Conservation (phyloP, 2,888 invertebrate genomes). For the Pristionchus exspectatus region DNA sequence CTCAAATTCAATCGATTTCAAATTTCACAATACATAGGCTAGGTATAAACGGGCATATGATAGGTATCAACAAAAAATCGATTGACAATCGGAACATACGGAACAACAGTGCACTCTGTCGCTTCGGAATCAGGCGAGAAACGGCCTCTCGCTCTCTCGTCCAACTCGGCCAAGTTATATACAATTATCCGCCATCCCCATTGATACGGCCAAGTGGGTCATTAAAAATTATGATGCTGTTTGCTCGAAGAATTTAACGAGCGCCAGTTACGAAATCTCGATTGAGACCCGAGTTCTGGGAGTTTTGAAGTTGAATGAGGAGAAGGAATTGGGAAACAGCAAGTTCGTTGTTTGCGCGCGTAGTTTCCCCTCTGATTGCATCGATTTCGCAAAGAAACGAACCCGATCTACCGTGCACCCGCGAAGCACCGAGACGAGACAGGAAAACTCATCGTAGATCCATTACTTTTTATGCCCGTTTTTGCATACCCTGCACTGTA, state of each 20-base stretch:
- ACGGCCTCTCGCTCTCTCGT: not conserved
- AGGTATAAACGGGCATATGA: too few relatives aligned
- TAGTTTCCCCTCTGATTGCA: not conserved
- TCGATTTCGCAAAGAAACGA: not conserved
- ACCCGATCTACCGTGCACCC: not conserved
- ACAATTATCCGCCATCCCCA: constrained; percentile 27
- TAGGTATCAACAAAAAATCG: too few relatives aligned
- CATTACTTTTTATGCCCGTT: not conserved
- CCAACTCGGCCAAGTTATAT: constrained; percentile 34
- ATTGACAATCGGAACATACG: too few relatives aligned
- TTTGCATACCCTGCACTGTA: not conserved
- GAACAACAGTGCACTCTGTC: too few relatives aligned
- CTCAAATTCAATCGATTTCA: too few relatives aligned
- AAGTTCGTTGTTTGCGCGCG: not conserved
- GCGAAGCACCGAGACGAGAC: not conserved
- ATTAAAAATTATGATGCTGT: constrained; percentile 49
- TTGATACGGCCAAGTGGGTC: constrained; percentile 31
- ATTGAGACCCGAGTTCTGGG: not conserved
- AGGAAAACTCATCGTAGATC: not conserved
- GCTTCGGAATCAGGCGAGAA: not conserved
- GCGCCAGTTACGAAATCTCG: constrained; percentile 35
- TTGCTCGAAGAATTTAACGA: constrained; percentile 28
- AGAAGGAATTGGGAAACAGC: not conserved
- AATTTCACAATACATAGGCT: too few relatives aligned
- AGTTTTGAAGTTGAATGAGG: not conserved